Conservation (phyloP, 2,113 vertebrate species). For the Perca flavescens region DNA sequence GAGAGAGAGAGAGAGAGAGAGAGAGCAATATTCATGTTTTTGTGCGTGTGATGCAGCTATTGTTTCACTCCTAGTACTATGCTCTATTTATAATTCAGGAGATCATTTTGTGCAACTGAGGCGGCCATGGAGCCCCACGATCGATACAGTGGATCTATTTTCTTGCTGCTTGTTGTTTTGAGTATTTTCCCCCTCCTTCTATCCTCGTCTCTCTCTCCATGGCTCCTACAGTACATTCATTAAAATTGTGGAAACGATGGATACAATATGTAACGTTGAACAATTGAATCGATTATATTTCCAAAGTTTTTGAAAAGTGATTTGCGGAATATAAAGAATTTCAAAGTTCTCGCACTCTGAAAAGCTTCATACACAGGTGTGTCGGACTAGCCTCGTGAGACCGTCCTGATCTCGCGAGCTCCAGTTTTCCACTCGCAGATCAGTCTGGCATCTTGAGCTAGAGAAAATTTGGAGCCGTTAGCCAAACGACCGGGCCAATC, state of each 20-base stretch:
- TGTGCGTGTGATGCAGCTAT: constrained; percentile 26
- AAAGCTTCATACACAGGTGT: neutral
- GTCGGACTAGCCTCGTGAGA: too few species aligned
- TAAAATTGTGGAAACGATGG: neutral
- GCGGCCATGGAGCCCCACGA: constrained; percentile 10
- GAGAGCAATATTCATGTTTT: constrained; percentile 20
- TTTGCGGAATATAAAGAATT: neutral
- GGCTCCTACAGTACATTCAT: neutral
- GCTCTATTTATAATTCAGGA: constrained; percentile 71
- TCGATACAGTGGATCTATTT: constrained; percentile 58
- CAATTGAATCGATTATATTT: neutral
- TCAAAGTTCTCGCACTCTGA: neutral
- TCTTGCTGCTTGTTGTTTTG: constrained; percentile 30
- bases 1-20: constrained; percentile 28
- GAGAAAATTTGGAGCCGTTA: too few species aligned
- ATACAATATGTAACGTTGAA: neutral
- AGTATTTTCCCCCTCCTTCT: neutral
- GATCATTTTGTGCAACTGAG: constrained; percentile 64
- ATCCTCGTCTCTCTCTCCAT: neutral
- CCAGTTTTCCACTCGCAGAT: too few species aligned
- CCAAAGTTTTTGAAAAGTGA: neutral
- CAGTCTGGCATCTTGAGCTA: too few species aligned
- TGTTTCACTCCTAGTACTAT: constrained; percentile 55
- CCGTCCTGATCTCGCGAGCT: too few species aligned
- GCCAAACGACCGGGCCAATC: too few species aligned